Conservation (phyloP, 2,888 invertebrate species). For the Pollenia amentaria region DNA sequence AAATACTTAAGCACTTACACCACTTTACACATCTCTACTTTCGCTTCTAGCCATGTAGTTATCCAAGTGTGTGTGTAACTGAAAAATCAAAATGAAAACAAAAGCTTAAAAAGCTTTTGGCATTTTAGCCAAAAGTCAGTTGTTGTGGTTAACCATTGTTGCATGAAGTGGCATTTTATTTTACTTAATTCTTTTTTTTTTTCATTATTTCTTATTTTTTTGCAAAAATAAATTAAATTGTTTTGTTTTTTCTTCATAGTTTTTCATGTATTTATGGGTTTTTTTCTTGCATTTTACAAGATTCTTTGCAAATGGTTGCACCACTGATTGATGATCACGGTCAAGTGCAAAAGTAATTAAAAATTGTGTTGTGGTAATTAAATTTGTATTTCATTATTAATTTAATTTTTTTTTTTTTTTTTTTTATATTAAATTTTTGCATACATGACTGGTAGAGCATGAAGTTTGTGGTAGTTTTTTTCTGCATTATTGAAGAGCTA, state of each 20-base stretch:
- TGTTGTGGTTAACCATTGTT: conserved; percentile 57
- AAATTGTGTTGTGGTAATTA: conserved; percentile 71
- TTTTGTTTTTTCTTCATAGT: background rate
- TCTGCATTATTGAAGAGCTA: conserved; percentile 4
- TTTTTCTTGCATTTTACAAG: conserved; percentile 2
- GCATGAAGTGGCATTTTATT: conserved; percentile 59
- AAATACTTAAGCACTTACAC: too few relatives aligned
- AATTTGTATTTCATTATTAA: conserved; percentile 10
- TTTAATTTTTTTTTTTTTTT: background rate
- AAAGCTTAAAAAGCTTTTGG: conserved; percentile 37
- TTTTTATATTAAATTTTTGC: background rate
- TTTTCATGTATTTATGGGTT: conserved; percentile 7
- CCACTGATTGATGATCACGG: conserved; percentile 75
- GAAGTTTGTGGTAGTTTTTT: background rate
- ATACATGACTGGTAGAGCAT: conserved; percentile 21
- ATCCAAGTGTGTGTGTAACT: too few relatives aligned
- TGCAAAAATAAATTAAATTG: background rate
- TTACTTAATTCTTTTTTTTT: background rate
- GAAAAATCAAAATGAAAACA: conserved; percentile 20
- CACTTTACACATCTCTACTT: background rate
- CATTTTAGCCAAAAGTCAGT: conserved; percentile 56
- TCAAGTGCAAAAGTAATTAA: conserved; percentile 75
- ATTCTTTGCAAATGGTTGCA: conserved; percentile 33
- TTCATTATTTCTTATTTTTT: background rate
- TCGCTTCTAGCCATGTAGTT: background rate